These are phyloP conservation scores for Minunthozetes semirufus DNA, from an alignment of 2,888 invertebrate genomes.

Conservation along the genomic window DNA sequence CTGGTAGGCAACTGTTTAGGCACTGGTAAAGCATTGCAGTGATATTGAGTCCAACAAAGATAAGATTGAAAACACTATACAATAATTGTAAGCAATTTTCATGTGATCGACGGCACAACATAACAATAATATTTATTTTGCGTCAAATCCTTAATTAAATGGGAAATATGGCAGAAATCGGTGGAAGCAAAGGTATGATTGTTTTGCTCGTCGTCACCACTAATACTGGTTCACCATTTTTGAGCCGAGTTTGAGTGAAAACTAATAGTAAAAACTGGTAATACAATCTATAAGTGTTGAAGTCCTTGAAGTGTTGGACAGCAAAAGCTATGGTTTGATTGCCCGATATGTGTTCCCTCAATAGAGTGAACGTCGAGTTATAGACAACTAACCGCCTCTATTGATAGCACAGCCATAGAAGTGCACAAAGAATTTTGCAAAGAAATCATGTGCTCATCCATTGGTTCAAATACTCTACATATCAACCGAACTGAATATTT, in stretches of 20 bases:
- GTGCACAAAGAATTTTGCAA: neutral
- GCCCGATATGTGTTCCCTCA: neutral
- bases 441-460: constrained; percentile 4
- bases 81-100: too few species aligned
- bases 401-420: neutral
- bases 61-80: too few species aligned
- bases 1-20: too few species aligned
- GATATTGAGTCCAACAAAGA: too few species aligned
- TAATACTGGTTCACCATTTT: neutral
- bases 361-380: neutral
- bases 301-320: constrained; percentile 12
- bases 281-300: constrained; percentile 6
- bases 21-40: too few species aligned
- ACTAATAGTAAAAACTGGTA: neutral
- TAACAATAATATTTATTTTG: too few species aligned
- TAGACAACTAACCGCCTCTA: neutral
- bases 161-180: too few species aligned
- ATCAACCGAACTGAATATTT: neutral
- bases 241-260: neutral
- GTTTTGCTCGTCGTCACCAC: too few species aligned
- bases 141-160: too few species aligned
- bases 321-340: neutral
- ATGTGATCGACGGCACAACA: too few species aligned
- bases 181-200: too few species aligned
- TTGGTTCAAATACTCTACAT: constrained; percentile 4